Conservation (phyloP, 2,888 invertebrate species). For the Automeris io region DNA sequence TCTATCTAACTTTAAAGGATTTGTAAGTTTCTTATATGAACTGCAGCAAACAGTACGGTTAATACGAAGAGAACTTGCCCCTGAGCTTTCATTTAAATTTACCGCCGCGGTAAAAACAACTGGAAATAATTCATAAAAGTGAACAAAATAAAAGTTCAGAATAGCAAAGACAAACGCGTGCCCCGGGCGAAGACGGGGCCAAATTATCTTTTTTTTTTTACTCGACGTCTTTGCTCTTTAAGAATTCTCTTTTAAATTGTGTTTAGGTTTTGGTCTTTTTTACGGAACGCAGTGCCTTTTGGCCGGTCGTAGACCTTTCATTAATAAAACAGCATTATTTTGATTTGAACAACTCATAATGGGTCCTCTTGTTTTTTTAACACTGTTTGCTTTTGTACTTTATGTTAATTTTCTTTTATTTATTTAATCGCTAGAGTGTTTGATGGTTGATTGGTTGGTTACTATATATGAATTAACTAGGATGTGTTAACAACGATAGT, state of each 20-base stretch:
- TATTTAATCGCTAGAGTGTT: too few relatives aligned
- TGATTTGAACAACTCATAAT: conserved; percentile 21
- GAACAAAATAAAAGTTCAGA: conserved; percentile 69
- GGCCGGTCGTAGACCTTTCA: conserved; percentile 51
- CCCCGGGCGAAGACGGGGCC: conserved; percentile 46
- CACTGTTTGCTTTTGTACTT: conserved; percentile 3
- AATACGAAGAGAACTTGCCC: conserved; percentile 23
- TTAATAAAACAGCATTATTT: conserved; percentile 56
- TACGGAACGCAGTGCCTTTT: conserved; percentile 54
- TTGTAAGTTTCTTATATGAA: conserved; percentile 3
- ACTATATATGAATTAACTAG: too few relatives aligned
- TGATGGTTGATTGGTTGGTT: too few relatives aligned
- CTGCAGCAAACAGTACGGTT: conserved; percentile 3
- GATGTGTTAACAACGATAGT: too few relatives aligned
- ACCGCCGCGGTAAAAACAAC: conserved; percentile 64
- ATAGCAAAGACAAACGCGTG: conserved; percentile 71
- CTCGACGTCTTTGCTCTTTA: conserved; percentile 63
- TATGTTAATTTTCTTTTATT: too few relatives aligned
- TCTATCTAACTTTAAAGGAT: too few relatives aligned
- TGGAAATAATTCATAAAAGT: conserved; percentile 72
- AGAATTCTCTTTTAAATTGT: conserved; percentile 75
- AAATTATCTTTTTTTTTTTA: conserved; percentile 73
- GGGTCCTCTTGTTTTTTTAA: conserved; percentile 16
- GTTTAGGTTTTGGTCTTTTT: conserved; percentile 67
- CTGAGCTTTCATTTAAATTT: conserved; percentile 48